Conservation (phyloP, 2,888 invertebrate genomes). For the Hyalella azteca region DNA sequence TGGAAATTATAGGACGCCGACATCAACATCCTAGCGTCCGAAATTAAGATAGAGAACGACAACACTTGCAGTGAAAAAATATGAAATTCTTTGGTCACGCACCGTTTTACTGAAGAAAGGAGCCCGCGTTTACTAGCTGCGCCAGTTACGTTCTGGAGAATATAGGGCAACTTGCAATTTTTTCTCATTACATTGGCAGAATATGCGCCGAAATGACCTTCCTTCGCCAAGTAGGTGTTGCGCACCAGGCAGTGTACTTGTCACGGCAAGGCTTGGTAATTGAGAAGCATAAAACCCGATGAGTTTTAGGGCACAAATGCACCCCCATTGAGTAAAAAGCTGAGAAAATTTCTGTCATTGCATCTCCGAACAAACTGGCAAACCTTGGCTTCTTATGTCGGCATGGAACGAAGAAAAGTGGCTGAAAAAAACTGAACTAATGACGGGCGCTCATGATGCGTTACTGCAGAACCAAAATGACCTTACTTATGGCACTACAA, state of each 20-base stretch:
- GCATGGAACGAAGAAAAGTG: not conserved
- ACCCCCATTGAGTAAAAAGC: not conserved
- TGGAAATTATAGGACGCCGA: not conserved
- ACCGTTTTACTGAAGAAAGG: too few species aligned
- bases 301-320: constrained; percentile 5
- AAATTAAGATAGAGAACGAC: not conserved
- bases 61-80: not conserved
- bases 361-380: not conserved
- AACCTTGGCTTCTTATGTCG: not conserved
- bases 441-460: not conserved
- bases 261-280: not conserved
- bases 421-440: not conserved
- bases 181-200: too few species aligned
- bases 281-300: not conserved
- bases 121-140: too few species aligned
- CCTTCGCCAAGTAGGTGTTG: not conserved
- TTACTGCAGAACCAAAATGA: not conserved
- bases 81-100: not conserved
- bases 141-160: too few species aligned
- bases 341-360: not conserved
- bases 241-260: not conserved
- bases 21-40: constrained; percentile 4
- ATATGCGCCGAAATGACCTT: too few species aligned
- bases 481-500: not conserved
- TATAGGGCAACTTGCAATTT: too few species aligned